Percentiles rank a stretch among this genome's conserved stretches.
Conservation (phyloP, 2,888 invertebrate genomes). For the Hoplodrina blanda region DNA sequence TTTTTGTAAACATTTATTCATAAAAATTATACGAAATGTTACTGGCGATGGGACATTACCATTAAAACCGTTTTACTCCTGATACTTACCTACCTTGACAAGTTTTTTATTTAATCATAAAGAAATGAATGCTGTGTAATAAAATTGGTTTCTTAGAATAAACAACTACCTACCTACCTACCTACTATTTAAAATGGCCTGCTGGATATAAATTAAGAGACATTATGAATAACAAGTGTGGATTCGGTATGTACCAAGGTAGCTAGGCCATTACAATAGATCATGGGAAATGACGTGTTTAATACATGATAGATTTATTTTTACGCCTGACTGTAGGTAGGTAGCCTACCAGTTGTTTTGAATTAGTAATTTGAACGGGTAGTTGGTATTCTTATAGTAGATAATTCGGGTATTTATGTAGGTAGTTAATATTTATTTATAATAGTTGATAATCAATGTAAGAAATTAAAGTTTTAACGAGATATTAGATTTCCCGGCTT, state of each 20-base stretch:
- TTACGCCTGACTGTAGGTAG: conserved; percentile 10
- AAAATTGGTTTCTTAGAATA: conserved; percentile 27
- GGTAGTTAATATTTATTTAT: not conserved
- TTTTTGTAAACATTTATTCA: conserved; percentile 5
- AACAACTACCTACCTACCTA: not conserved
- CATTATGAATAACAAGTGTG: conserved; percentile 25
- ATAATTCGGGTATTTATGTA: not conserved
- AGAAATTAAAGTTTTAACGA: conserved; percentile 12
- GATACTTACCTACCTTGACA: conserved; percentile 23
- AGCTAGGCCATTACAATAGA: conserved; percentile 30
- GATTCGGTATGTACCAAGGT: conserved; percentile 7
- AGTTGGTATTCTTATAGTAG: not conserved
- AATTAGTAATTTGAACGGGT: not conserved
- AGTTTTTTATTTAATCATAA: conserved; percentile 1
- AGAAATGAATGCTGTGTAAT: conserved; percentile 36
- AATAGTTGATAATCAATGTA: not conserved
- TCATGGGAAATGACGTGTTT: conserved; percentile 40
- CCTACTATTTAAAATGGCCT: conserved; percentile 9
- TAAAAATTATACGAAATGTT: conserved; percentile 26
- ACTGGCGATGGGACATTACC: conserved; percentile 12
- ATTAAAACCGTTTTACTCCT: conserved; percentile 23
- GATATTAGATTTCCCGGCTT: not conserved
- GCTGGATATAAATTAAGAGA: conserved; percentile 35
- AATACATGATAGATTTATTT: conserved; percentile 32
- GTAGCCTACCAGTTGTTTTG: conserved; percentile 26